phyloP scores from a whole-genome alignment of 2,797 vertebrate species.

The Liasis olivaceus region DNA sequence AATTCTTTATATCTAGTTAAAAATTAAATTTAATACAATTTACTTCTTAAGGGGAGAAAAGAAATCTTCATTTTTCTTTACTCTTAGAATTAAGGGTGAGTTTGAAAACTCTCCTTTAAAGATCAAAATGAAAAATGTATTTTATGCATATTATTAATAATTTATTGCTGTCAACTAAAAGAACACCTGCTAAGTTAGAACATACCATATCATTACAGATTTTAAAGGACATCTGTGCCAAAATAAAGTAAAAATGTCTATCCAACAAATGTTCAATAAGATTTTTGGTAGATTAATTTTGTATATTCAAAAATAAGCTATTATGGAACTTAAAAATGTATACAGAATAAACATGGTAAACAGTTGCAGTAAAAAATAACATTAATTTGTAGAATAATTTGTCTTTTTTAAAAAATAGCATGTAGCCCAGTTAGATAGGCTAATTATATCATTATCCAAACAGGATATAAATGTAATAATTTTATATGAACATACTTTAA shows the following conservation, averaged over 20 bases:
- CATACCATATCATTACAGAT: slow-evolving; percentile 11
- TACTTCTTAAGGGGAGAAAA: neutral
- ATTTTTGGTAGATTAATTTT: neutral
- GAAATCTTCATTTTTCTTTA: neutral
- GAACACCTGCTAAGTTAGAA: slow-evolving; percentile 28
- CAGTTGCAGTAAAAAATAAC: neutral
- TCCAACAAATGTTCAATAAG: neutral
- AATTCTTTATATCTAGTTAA: neutral
- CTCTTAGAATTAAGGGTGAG: neutral
- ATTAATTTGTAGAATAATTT: neutral
- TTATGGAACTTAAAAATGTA: neutral
- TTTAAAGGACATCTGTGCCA: neutral
- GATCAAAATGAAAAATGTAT: neutral
- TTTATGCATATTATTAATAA: slow-evolving; percentile 16
- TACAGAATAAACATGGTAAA: neutral
- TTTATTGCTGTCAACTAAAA: neutral
- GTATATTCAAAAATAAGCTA: neutral
- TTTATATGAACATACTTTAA: neutral
- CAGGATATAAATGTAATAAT: neutral
- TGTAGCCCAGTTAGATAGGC: neutral
- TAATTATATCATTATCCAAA: neutral
- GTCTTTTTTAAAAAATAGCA: neutral
- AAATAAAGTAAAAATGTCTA: neutral
- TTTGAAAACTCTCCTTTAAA: slow-evolving; percentile 19
- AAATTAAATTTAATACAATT: neutral